phyloP scores from a whole-genome alignment of 2,888 invertebrate species.

The Apamea crenata region DNA sequence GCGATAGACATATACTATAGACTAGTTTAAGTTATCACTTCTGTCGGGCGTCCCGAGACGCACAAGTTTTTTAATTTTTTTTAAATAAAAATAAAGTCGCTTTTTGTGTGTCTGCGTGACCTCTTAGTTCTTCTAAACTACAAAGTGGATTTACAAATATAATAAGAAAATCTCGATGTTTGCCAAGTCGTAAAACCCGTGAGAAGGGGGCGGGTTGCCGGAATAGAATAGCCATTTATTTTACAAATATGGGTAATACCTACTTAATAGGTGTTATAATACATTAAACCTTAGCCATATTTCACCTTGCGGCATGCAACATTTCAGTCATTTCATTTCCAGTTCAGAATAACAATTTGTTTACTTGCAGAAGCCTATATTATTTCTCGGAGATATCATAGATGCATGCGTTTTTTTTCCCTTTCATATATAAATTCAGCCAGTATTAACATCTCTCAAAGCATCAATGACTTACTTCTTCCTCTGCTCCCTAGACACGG shows the following conservation, averaged over 20 bases:
- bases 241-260: no score
- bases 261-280: no score
- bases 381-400: background rate
- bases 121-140: background rate
- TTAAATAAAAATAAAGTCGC: background rate
- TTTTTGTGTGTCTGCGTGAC: background rate
- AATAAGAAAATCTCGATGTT: background rate
- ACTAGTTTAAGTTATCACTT: no score
- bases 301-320: no score
- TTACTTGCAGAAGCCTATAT: background rate
- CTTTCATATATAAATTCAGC: background rate
- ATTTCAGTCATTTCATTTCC: no score
- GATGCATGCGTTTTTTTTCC: background rate
- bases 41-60: no score
- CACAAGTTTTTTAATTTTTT: no score
- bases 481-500: slow-evolving; percentile 90
- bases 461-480: slow-evolving; percentile 74
- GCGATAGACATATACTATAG: no score
- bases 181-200: background rate
- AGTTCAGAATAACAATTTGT: background rate
- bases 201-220: background rate
- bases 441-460: background rate
- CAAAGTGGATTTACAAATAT: background rate
- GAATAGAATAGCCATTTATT: no score
- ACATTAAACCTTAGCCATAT: no score